Evolutionary conservation across 2,888 invertebrate species (phyloP), one percentile per base, ranked within the genome.

Genomic region (Aethes cnicana): DNA sequence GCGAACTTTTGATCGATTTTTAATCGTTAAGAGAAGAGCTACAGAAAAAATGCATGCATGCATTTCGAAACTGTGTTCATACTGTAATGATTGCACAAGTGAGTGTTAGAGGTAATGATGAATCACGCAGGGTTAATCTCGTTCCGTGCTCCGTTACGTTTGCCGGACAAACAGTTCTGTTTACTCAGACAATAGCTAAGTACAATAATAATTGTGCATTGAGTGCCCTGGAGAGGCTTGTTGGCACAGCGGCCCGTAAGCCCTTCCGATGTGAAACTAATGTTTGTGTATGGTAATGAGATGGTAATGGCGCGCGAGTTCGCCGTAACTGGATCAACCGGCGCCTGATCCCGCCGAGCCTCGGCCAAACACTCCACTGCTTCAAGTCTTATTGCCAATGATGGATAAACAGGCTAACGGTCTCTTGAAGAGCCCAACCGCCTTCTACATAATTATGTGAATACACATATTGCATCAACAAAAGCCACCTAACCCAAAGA

Each of bases 251-350:
- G 81, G 73, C 74, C 72, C 77, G 73, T 84, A 78, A 85, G 81
- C 84, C 83, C 77, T 76, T 76, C 74, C 81, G 72, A 79, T 76
- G 77, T 77, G 77, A 81, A 81, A 84, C 81, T 81, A 83, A 83
- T 85, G 84, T 87, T 88, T 84, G 84, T 58, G 44, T 86, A 89
- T 88, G 88, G 62, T 88, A 86, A 89, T 86, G 76, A 84, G 70
- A 87, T 89, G 88, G 73, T 87, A 88, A 89, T 87, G 74, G 77
- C 64, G 59, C 68, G 72, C 71, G 71, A 72, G 74, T 73, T 73
- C 73, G 62, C 67, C 56, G 72, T 75, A 84, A 87, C 84, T 86
- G 77, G 84, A 87, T 86, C 86, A 85, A 75, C 75, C 74, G 68
- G 68, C 70, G 65, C 69, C 67, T 72, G 72, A 63, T 60, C 33